Evolutionary conservation across 2,797 vertebrate genomes (phyloP).

Genomic region (Halcyon smyrnensis): DNA sequence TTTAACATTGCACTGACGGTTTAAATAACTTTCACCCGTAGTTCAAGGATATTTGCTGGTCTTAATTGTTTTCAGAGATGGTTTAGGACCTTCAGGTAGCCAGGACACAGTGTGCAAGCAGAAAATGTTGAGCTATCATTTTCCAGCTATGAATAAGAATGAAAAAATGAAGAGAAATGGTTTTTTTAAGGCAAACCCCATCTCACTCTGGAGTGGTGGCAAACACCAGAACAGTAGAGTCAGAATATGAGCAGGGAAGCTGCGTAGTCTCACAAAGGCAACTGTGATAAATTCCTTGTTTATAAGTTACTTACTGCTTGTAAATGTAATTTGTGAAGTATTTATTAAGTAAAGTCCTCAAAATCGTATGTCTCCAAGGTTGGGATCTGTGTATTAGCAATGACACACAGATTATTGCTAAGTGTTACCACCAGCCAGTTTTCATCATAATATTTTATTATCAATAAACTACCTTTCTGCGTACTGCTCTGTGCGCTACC

Average conservation of each 20-base stretch:
- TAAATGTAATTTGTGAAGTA: background rate
- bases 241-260: background rate
- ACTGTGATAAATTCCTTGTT: background rate
- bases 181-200: background rate
- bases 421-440: background rate
- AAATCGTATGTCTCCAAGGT: background rate
- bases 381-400: background rate
- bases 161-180: background rate
- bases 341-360: background rate
- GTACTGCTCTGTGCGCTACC: background rate
- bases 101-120: background rate
- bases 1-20: background rate
- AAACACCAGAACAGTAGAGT: background rate
- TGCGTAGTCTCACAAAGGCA: background rate
- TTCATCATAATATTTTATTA: background rate
- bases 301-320: background rate
- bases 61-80: background rate
- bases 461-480: background rate
- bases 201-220: background rate
- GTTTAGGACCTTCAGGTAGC: background rate
- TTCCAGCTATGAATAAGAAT: background rate
- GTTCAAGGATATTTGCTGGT: background rate
- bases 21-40: background rate
- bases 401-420: background rate
- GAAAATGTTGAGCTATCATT: background rate